phyloP scores from a whole-genome alignment of 2,113 vertebrate genomes.

The Alethe diademata region DNA sequence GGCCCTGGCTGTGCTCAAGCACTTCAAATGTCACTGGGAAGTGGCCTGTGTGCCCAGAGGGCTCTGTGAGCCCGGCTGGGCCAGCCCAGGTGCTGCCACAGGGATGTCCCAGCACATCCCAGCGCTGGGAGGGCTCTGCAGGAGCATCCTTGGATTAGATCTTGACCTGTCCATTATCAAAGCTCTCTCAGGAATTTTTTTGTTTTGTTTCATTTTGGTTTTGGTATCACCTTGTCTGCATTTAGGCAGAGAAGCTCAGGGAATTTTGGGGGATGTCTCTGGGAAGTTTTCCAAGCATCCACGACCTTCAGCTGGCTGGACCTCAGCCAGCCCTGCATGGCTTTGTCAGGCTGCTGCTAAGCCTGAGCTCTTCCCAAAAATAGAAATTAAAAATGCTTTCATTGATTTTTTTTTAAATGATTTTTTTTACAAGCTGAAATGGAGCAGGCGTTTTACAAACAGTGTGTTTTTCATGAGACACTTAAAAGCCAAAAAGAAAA shows the following conservation, averaged over 20 bases:
- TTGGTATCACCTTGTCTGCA: background rate
- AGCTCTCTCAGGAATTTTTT: background rate
- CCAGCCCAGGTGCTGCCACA: background rate
- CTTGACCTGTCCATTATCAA: background rate
- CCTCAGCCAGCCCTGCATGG: background rate
- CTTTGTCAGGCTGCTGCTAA: background rate
- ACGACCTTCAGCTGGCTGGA: constrained; percentile 43
- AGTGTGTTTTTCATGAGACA: background rate
- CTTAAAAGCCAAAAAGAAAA: background rate
- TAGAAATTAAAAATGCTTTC: background rate
- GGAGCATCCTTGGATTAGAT: fast-evolving
- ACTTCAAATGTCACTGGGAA: background rate
- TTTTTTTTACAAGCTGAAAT: background rate
- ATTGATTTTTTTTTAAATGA: background rate
- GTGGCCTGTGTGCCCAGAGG: background rate
- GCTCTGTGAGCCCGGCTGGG: background rate
- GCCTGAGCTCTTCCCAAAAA: constrained; percentile 19
- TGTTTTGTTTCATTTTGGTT: background rate
- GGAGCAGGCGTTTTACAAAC: background rate
- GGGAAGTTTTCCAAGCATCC: background rate
- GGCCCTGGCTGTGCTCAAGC: background rate
- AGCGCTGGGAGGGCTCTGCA: fast-evolving
- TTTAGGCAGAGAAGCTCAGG: background rate
- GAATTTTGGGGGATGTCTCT: background rate
- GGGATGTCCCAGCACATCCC: background rate